Base-by-base conservation (phyloP, 2,797 vertebrate species). In the Falco berigora region DNA sequence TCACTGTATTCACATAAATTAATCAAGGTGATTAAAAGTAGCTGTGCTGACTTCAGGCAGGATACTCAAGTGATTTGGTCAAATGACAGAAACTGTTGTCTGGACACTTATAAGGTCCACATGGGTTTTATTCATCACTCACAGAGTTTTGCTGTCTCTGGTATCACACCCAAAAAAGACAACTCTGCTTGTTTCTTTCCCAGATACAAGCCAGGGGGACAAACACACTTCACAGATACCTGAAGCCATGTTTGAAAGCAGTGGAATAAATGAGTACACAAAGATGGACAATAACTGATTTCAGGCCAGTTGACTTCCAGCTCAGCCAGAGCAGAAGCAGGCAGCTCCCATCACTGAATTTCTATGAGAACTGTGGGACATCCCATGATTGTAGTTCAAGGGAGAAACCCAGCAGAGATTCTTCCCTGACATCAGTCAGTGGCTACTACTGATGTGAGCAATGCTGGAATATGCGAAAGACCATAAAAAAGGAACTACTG, bases 71-170 rank as follows among this genome's bases (percentile, higher is more conserved):
- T 8, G 83, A 40, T 30, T 19, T 50, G 53, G 9, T 25, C 27
- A 67, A 47, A 49, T 28, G 34, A 73, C 59, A 90, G 72, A 28
- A 71, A 20, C 4, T 40, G 24, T 6, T 68, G 40, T 23, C 49
- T 3, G 6, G 28, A 21, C 32, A 2, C 68, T 32, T 16, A 9
- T 2, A 34, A 50, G 42, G n/a, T 23, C 53, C 49, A 20, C 0
- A 1, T 14, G 12, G 7, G 2, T 38, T 87, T 55, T 4, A 40
- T 14, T 42, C 28, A 5, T 30, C 34, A 15, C 56, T 50, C 62
- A 36, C 38, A 14, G 64, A 80, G 40, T 63, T 86, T 36, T 46
- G 44, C 52, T 25, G 5, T 58, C 42, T 53, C 34, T 66, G 19
- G 20, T 85, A 81, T 46, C 24, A 6, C 27, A 12, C 5, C 4